Evolutionary conservation across 2,888 invertebrate genomes (phyloP).

Genomic region (Euproctis similis): DNA sequence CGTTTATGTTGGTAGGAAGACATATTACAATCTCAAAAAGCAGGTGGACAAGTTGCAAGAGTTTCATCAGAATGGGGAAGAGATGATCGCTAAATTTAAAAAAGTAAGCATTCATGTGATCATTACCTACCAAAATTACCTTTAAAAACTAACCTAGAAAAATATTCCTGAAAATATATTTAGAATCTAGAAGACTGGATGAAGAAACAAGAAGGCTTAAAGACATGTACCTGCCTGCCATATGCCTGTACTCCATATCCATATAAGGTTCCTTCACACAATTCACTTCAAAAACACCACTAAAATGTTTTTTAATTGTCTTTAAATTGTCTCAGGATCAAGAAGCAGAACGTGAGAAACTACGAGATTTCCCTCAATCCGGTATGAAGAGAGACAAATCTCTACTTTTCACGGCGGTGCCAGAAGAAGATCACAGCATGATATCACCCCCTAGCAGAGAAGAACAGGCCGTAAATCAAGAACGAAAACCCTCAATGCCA

Average conservation of each 20-base stretch:
- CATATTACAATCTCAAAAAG: slow-evolving; percentile 71
- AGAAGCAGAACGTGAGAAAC: slow-evolving; percentile 65
- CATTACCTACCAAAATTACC: too few species aligned
- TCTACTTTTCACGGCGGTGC: slow-evolving; percentile 87
- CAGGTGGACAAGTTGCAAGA: slow-evolving; percentile 49
- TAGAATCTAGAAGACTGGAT: too few species aligned
- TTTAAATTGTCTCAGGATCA: slow-evolving; percentile 52
- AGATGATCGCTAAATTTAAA: slow-evolving; percentile 56
- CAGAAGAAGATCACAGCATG: slow-evolving; percentile 81
- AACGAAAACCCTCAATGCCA: slow-evolving; percentile 53
- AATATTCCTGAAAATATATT: too few species aligned
- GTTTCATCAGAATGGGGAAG: slow-evolving; percentile 58
- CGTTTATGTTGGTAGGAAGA: slow-evolving; percentile 82
- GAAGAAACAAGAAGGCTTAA: too few species aligned
- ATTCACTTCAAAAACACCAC: too few species aligned
- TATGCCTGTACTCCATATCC: too few species aligned
- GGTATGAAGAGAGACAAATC: slow-evolving; percentile 87
- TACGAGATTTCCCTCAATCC: slow-evolving; percentile 60
- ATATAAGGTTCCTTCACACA: too few species aligned
- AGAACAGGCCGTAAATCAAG: slow-evolving; percentile 28
- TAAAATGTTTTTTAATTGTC: too few species aligned
- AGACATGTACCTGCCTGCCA: too few species aligned
- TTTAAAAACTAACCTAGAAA: too few species aligned
- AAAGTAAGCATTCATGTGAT: too few species aligned
- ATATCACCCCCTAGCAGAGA: slow-evolving; percentile 62